phyloP scores from a whole-genome alignment of 1,140 invertebrate genomes.

The Drosophila orena region DNA sequence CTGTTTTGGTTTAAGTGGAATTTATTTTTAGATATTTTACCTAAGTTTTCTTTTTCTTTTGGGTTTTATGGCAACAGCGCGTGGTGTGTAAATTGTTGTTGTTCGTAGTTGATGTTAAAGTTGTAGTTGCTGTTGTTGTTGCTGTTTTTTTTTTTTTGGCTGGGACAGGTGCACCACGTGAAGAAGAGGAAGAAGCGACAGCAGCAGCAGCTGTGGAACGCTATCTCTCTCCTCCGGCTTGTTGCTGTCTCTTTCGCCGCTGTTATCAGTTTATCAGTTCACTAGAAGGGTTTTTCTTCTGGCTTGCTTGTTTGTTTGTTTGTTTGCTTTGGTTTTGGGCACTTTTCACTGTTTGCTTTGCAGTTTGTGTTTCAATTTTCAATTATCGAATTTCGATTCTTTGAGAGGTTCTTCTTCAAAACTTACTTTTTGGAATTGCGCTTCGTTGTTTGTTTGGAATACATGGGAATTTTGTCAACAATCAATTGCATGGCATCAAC shows the following conservation, averaged over 20 bases:
- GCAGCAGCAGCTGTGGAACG: slow-evolving; percentile 44
- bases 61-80: slow-evolving; percentile 59
- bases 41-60: slow-evolving; percentile 78
- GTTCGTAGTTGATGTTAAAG: slow-evolving; percentile 35
- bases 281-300: slow-evolving; percentile 17
- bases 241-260: slow-evolving; percentile 30
- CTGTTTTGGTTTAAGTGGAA: slow-evolving; percentile 64
- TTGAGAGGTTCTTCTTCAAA: slow-evolving; percentile 32
- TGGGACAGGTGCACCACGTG: slow-evolving; percentile 53
- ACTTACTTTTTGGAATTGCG: slow-evolving; percentile 85
- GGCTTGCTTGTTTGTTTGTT: slow-evolving; percentile 14
- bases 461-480: slow-evolving; percentile 85
- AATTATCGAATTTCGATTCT: neutral
- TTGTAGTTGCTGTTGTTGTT: slow-evolving; percentile 14
- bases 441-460: slow-evolving; percentile 85
- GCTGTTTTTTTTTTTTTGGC: slow-evolving; percentile 36
- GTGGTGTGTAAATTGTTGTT: slow-evolving; percentile 54
- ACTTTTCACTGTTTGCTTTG: slow-evolving; percentile 36
- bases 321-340: slow-evolving; percentile 11
- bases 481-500: slow-evolving; percentile 84
- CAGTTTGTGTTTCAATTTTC: slow-evolving; percentile 1
- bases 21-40: slow-evolving; percentile 84
- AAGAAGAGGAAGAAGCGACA: slow-evolving; percentile 24
- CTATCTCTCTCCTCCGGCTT: slow-evolving; percentile 37
- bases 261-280: slow-evolving; percentile 55